Evolutionary conservation across 1,140 invertebrate species (phyloP), one percentile per base, ranked within the genome.

Genomic region (Diachasma alloeum): DNA sequence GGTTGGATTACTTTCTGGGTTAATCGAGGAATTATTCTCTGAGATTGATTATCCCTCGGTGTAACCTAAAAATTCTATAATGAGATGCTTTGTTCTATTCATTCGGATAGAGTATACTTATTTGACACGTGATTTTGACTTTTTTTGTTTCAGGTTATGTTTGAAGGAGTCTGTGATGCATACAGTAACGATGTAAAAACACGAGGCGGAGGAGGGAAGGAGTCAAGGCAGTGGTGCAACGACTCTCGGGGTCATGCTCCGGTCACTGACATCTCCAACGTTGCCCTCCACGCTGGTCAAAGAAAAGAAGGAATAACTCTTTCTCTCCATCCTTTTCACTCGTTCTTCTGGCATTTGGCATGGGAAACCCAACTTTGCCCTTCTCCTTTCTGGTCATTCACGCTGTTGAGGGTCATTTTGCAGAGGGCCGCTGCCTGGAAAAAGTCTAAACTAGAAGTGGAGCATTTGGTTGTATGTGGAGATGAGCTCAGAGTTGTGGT

Each of bases 161-260:
- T 63, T 63, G 59, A 63, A 63, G 59, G 59, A 63, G 59, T 56
- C 19, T 63, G 19, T 63, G 59, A 15, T 26, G 59, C 24, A 63
- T 63, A 63, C 24, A 63, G 59, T 70, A 17, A 71, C 44, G 74
- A 68, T 67, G 46, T 59, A 56, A 74, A 66, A 68, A 59, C 19
- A 75, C 13, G 42, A 72, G 53, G 46, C 42, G 72, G 72, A 70
- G 19, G 46, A 76, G 31, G 73, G 31, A 76, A 77, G 59, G 70
- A 74, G 74, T 53, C 66, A 68, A 63, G 42, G 59, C 46, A 79
- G 48, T 77, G 83, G 84, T 85, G 83, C 84, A 87, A 87, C 82
- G 84, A 84, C 85, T 85, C 82, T 81, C 82, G 78, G 83, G 86
- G 85, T 87, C 83, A 87, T 83, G 84, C 84, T 87, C 83, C 85